Conservation (phyloP, 2,797 vertebrate species). For the Tapirus indicus region DNA sequence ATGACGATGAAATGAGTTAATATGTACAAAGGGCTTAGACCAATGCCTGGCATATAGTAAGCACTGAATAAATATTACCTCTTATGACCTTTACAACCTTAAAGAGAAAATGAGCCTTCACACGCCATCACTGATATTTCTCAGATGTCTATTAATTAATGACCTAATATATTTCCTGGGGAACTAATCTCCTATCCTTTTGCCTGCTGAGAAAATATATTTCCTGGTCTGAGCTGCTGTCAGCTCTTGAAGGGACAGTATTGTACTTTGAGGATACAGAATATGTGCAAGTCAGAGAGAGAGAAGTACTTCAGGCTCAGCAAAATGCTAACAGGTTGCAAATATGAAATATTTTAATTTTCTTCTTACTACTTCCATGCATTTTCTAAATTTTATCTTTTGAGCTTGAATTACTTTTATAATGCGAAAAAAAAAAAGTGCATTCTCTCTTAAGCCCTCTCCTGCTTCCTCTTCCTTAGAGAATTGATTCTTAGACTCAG, state of each 20-base stretch:
- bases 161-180: constrained; percentile 45
- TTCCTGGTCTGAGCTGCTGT: not conserved
- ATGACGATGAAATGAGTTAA: constrained; percentile 50
- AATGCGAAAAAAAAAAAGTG: not conserved
- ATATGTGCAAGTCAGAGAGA: not conserved
- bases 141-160: constrained; percentile 70
- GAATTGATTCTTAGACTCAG: constrained; percentile 14
- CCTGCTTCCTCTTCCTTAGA: constrained; percentile 25
- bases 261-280: not conserved
- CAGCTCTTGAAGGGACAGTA: constrained; percentile 16
- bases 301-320: not conserved
- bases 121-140: constrained; percentile 23
- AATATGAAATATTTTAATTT: constrained; percentile 52
- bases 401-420: constrained; percentile 33
- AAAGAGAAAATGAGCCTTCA: constrained; percentile 11
- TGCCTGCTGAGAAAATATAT: constrained; percentile 28
- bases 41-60: not conserved
- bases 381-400: constrained; percentile 66
- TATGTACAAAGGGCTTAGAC: constrained; percentile 31
- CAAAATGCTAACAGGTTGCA: constrained; percentile 50
- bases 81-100: constrained; percentile 54
- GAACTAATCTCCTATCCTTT: constrained; percentile 29
- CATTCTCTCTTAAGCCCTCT: not conserved
- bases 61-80: constrained; percentile 69
- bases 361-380: not conserved